Base-by-base conservation (phyloP, 2,888 invertebrate genomes). In the Coleophora flavipennella region DNA sequence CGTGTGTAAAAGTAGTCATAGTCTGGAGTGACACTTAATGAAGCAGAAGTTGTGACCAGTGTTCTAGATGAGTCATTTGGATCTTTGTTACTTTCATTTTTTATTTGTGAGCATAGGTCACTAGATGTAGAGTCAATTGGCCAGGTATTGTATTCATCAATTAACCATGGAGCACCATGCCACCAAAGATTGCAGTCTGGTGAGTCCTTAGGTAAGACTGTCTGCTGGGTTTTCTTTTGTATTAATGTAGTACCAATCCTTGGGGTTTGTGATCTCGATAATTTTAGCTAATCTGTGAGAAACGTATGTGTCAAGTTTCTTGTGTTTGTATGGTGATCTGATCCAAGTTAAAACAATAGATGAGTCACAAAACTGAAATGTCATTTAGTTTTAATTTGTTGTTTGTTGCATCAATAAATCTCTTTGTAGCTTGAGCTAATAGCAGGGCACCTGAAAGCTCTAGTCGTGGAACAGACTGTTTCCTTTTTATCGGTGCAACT, bases 331-430 rank as follows among this genome's bases (percentile, higher is more conserved):
- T 20, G 42, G 42, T 13, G 38, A 36, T 28, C 39, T 42, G 13
- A 45, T 42, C 45, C 45, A 45, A 38, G 25, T 14, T 3, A 45
- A 13, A n/a, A 45, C 39, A 28, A 43, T 39, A 12, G 28, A 33
- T 10, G 43, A 45, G 20, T 43, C 43, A 27, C 39, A 37, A 38
- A 41, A 43, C 27, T 41, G 26, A 20, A 31, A 34, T 38, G 2
- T 31, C 32, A 38, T 40, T 9, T 3, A 42, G 20, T 10, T 34
- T 27, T 8, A 41, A 13, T 14, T 39, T 39, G 7, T 34, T 31
- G 8, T 27, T 9, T 14, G 25, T 25, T 12, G 40, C 33, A 20
- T 25, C 12, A 20, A 32, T 10, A 11, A 36, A n/a, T 35, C 20
- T 39, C 1, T 28, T 8, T 3, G 25, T 8, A 2, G 37, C 2